Base-by-base conservation (phyloP, 2,888 invertebrate genomes). In the Clitarchus hookeri region DNA sequence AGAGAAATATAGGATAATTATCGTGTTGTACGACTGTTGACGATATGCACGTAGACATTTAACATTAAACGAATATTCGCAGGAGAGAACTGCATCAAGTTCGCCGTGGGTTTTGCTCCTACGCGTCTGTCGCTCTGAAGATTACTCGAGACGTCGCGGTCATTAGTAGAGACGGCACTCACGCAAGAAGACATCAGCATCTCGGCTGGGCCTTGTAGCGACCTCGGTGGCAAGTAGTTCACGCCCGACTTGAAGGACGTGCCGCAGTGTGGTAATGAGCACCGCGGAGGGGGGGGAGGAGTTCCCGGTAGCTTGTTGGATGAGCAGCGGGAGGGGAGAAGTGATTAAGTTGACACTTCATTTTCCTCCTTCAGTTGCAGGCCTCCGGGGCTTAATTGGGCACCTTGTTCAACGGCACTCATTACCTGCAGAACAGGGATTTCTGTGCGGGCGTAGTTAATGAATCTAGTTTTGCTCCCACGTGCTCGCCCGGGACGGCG, bases 321-420 rank as follows among this genome's bases (percentile, higher is more conserved):
- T 6, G 65, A 0, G 65, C 36, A 19, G 65, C 8, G 65, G 19
- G 19, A 9, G 23, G 23, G 8, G 65, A 65, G 65, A 65, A 65
- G 65, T 65, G 65, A 65, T 65, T 65, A 65, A 65, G 65, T 65
- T n/a, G 65, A 65, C 65, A 65, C 65, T 65, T 65, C 65, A 65
- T 65, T 65, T 65, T 23, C 65, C 65, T 65, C 65, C 65, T 65
- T 65, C 65, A 65, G 65, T 65, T 19, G 65, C 65, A 65, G 23
- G 23, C 65, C 23, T 11, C 23, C 19, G 65, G n/a, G 65, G 6
- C 48, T 48, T 48, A 48, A 48, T 48, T 48, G 48, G 48, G 48
- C 11, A 23, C 65, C 65, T 65, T 65, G 65, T 65, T 65, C 65
- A n/a, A 19, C 65, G 65, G 23, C 65, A 65, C 65, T 65, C 65